Percentiles rank a stretch among this genome's conserved stretches.
These are phyloP conservation scores for Cepaea hortensis DNA, from an alignment of 2,888 invertebrate genomes.

Conservation along the genomic window DNA sequence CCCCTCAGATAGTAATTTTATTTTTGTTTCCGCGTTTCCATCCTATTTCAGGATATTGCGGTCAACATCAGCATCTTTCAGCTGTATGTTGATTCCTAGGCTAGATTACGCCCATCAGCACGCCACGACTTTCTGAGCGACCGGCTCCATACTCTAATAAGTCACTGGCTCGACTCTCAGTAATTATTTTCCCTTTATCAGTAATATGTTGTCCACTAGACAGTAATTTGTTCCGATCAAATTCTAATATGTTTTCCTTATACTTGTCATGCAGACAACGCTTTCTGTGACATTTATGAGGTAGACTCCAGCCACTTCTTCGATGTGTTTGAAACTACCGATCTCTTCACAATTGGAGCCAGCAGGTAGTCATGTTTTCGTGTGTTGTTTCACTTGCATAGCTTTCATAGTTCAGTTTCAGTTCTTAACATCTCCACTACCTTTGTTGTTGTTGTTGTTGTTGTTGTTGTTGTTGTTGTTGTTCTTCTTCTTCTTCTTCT, in stretches of 20 bases:
- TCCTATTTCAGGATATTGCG: too few relatives aligned
- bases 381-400: not conserved
- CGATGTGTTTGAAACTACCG: not conserved
- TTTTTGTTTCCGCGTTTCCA: too few relatives aligned
- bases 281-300: conserved; percentile 5
- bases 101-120: too few relatives aligned
- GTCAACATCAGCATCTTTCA: too few relatives aligned
- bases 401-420: not conserved
- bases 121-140: too few relatives aligned
- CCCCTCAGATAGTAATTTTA: too few relatives aligned
- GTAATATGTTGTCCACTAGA: too few relatives aligned
- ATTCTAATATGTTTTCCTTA: not conserved
- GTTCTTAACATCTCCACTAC: not conserved
- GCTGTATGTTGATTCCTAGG: too few relatives aligned
- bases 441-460: not conserved
- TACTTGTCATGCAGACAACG: not conserved
- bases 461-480: not conserved
- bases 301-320: not conserved
- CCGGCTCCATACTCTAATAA: too few relatives aligned
- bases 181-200: too few relatives aligned
- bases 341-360: not conserved
- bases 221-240: too few relatives aligned
- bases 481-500: not conserved
- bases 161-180: too few relatives aligned
- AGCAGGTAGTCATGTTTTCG: not conserved